Evolutionary conservation across 2,113 vertebrate genomes (phyloP), one percentile per base, ranked within the genome.

Genomic region (Gorsachius goisagi): DNA sequence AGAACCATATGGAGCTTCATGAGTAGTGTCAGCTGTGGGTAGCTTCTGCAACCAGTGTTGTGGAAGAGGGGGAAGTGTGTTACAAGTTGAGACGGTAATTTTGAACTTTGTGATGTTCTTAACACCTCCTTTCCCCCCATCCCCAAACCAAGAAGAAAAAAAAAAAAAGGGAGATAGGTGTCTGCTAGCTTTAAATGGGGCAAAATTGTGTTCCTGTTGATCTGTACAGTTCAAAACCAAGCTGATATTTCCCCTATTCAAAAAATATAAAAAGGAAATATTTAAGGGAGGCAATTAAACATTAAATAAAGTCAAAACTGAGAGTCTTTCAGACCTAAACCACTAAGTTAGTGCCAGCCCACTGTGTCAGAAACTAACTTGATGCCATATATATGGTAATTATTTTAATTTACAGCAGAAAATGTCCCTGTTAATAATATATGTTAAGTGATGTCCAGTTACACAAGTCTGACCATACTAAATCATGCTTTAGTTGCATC

Each of bases 41-140:
- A 92, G 96, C 88, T 96, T 85, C 91, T 95, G 87, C 81, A 96
- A 32, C 91, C 89, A 33, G 44, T 78, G 49, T 78, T 72, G 49
- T 87, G 62, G 73, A 77, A 96, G 77, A 81, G 68, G 60, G 23
- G 45, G 69, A 79, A 85, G 80, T 68, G 76, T 78, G 69, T 92
- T 95, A 75, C 73, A 81, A 87, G 77, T 94, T 56, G 84, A 94
- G 84, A 89, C 24, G 8, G 60, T 78, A 59, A n/a, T 85, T 92
- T 84, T 95, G 84, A 94, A 91, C 91, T 95, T 91, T 52, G 32
- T 56, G 77, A 71, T 80, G 64, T 45, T 76, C 80, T 95, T 85
- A 81, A 84, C 39, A 81, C 52, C 52, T 77, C 39, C 39, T 95
- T 89, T n/a, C 45, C 13, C 22, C 17, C n/a, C 32, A 55, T 68